Conservation (phyloP, 2,888 invertebrate genomes). For the Electrophaes corylata region DNA sequence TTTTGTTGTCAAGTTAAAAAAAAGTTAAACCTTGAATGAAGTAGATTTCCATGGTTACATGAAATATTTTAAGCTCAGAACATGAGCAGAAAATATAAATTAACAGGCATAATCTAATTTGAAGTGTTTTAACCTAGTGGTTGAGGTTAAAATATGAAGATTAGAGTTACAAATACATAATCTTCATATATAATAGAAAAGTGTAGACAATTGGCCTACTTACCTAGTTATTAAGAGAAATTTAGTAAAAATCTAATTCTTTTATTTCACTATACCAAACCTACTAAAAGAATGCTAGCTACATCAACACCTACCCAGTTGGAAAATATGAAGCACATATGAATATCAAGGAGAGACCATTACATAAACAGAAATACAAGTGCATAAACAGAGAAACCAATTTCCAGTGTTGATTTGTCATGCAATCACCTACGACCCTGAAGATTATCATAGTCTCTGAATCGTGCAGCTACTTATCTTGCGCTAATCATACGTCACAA, state of each 20-base stretch:
- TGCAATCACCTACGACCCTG: constrained; percentile 49
- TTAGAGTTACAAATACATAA: too few species aligned
- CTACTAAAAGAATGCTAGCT: constrained; percentile 2
- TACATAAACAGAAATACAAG: constrained; percentile 21
- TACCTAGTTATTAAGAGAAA: constrained; percentile 26
- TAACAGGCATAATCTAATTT: too few species aligned
- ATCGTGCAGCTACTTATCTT: constrained; percentile 43
- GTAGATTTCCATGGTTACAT: too few species aligned
- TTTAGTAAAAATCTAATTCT: constrained; percentile 5
- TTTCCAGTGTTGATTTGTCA: constrained; percentile 44
- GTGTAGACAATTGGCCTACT: too few species aligned
- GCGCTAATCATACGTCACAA: constrained; percentile 50
- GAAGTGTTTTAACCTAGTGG: too few species aligned
- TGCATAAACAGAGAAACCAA: constrained; percentile 25
- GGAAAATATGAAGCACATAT: constrained; percentile 7
- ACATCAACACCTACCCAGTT: constrained; percentile 19
- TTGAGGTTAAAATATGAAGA: too few species aligned
- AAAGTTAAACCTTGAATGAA: too few species aligned
- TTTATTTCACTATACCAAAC: constrained; percentile 2
- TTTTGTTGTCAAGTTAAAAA: too few species aligned
- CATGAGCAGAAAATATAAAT: too few species aligned
- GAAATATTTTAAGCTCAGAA: too few species aligned
- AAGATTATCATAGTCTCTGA: constrained; percentile 44
- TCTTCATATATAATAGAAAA: too few species aligned
- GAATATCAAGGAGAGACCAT: constrained; percentile 5